Conservation (phyloP, 2,797 vertebrate genomes). For the Echiichthys vipera region DNA sequence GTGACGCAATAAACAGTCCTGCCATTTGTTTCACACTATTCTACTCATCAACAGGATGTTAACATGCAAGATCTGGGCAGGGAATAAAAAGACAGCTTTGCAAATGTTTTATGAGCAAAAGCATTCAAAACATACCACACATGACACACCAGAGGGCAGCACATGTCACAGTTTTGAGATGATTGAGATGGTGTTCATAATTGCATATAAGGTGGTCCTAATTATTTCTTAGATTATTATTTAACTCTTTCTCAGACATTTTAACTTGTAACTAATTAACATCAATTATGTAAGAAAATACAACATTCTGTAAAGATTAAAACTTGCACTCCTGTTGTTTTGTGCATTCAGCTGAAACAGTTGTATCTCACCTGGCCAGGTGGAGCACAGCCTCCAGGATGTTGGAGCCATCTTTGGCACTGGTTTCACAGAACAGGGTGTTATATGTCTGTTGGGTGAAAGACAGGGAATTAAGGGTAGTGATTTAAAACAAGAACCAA, state of each 20-base stretch:
- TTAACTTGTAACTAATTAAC: background rate
- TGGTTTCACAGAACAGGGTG: constrained; percentile 82
- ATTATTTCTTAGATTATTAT: background rate
- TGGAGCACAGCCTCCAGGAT: constrained; percentile 96
- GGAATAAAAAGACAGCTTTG: too few relatives aligned
- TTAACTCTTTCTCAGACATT: background rate
- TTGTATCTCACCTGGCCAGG: constrained; percentile 90
- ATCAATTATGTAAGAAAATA: too few relatives aligned
- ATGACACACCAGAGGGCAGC: constrained; percentile 51
- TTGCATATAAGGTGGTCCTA: background rate
- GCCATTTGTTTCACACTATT: too few relatives aligned
- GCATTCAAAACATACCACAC: too few relatives aligned
- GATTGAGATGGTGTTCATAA: too few relatives aligned
- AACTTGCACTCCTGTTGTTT: background rate
- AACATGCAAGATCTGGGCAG: too few relatives aligned
- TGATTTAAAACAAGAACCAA: background rate
- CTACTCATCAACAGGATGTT: too few relatives aligned
- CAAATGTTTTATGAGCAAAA: background rate
- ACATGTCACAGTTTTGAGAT: background rate
- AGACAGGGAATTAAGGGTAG: constrained; percentile 5
- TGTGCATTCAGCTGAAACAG: background rate
- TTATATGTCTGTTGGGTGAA: constrained; percentile 78
- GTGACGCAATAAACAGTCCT: too few relatives aligned
- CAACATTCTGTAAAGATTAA: background rate
- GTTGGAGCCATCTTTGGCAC: constrained; percentile 94